Base-by-base conservation (phyloP, 2,888 invertebrate species). In the Catocala fraxini region DNA sequence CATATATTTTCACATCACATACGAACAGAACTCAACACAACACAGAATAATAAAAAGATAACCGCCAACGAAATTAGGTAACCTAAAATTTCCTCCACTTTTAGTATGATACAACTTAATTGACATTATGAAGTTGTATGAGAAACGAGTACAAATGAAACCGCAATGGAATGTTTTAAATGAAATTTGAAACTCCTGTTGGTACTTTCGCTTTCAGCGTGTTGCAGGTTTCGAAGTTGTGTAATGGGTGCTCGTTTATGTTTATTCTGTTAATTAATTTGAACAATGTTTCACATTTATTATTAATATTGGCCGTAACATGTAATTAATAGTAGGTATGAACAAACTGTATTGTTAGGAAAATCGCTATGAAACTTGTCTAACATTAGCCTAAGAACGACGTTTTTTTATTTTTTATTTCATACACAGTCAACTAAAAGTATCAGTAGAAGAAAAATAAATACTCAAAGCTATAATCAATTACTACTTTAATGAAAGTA, bases 151-250 rank as follows among this genome's bases (percentile, higher is more conserved):
- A 46, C 34, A 54, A 63, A 51, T 34, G 25, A 75, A 61, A 63
- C 25, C 56, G 12, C 56, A 59, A 39, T 33, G 41, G 47, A 63
- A 59, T 56, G 48, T 75, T 61, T 56, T 42, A 42, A 74, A 63
- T 49, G 51, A 63, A 66, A 70, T 70, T 62, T 60, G 42, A 35
- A 58, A 56, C 48, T 42, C 35, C 25, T 41, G 7, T 57, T 46
- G 13, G 35, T 56, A 59, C 49, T 68, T 59, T 56, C 48, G 54
- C 54, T 62, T 56, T 51, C 7, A 51, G 45, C 49, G 57, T 70
- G 48, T 63, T 46, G 25, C 45, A 42, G 57, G 64, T 64, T 45
- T n/a, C 42, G 56, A 59, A 63, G 63, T 73, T 68, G 6, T 51
- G 51, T 35, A 51, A 51, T 51, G 51, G 35, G 5, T 9, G 51